These are phyloP conservation scores for Alosa sapidissima DNA, from an alignment of 2,797 vertebrate species.

Conservation along the genomic window DNA sequence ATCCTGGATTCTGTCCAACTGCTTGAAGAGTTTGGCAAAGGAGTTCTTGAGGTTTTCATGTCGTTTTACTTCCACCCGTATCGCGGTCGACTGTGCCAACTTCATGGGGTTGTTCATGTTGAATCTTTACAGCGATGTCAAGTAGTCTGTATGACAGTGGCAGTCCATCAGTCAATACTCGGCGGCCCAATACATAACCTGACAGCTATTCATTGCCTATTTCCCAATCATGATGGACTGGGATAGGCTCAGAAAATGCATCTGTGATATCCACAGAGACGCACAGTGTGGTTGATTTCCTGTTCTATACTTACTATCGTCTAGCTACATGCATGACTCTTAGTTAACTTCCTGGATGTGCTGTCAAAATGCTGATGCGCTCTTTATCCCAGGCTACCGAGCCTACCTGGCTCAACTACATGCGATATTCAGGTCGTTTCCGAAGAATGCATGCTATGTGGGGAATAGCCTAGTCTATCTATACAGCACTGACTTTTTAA, in stretches of 20 bases:
- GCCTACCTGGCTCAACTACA: background rate
- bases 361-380: constrained; percentile 19
- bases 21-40: constrained; percentile 64
- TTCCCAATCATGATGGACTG: background rate
- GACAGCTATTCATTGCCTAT: background rate
- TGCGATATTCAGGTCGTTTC: background rate
- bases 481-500: too few relatives aligned
- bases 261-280: background rate
- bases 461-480: too few relatives aligned
- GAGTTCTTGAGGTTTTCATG: constrained; percentile 68
- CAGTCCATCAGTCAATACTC: background rate
- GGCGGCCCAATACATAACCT: background rate
- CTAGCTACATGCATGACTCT: background rate
- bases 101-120: constrained; percentile 46
- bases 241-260: background rate
- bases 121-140: background rate
- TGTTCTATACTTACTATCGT: background rate
- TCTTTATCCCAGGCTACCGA: background rate
- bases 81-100: constrained; percentile 56
- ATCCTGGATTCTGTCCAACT: constrained; percentile 63
- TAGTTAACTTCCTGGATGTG: constrained; percentile 17
- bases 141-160: background rate
- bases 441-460: too few relatives aligned
- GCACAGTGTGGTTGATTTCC: background rate
- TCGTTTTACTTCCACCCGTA: constrained; percentile 68